Conservation (phyloP, 2,888 invertebrate species). For the Ophion obscuratus region DNA sequence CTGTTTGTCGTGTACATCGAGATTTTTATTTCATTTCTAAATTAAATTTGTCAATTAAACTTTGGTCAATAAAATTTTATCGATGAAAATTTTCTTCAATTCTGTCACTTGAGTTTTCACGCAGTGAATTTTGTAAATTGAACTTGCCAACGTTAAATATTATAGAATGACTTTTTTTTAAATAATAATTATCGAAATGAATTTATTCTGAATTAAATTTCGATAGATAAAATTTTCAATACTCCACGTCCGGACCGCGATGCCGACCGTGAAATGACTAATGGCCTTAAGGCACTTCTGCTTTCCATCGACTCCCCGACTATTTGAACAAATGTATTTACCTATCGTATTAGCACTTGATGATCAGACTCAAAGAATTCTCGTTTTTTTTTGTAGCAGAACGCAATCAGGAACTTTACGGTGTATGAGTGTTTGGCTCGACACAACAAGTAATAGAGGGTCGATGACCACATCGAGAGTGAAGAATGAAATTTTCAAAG, state of each 20-base stretch:
- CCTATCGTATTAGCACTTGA: slow-evolving; percentile 32
- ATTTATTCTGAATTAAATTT: neutral
- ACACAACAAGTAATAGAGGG: slow-evolving; percentile 17
- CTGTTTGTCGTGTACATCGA: no score
- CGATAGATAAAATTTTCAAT: neutral
- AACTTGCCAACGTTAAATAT: no score
- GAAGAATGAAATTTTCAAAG: neutral
- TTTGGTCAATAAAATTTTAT: no score
- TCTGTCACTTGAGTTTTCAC: no score
- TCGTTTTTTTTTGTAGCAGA: slow-evolving; percentile 4
- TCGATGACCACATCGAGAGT: slow-evolving; percentile 12
- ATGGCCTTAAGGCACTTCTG: slow-evolving; percentile 35
- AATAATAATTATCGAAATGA: neutral
- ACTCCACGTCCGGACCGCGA: slow-evolving; percentile 11
- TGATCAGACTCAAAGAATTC: slow-evolving; percentile 5
- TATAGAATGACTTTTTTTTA: no score
- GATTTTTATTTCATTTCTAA: no score
- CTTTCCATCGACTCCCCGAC: slow-evolving; percentile 20
- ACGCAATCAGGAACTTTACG: neutral
- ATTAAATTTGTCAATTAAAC: no score
- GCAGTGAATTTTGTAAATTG: no score
- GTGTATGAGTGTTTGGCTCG: neutral
- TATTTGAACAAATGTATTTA: slow-evolving; percentile 34
- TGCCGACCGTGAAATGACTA: slow-evolving; percentile 47
- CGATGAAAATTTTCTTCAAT: no score